Evolutionary conservation across 2,113 vertebrate species (phyloP), one percentile per base, ranked within the genome.

Genomic region (Podarcis muralis): DNA sequence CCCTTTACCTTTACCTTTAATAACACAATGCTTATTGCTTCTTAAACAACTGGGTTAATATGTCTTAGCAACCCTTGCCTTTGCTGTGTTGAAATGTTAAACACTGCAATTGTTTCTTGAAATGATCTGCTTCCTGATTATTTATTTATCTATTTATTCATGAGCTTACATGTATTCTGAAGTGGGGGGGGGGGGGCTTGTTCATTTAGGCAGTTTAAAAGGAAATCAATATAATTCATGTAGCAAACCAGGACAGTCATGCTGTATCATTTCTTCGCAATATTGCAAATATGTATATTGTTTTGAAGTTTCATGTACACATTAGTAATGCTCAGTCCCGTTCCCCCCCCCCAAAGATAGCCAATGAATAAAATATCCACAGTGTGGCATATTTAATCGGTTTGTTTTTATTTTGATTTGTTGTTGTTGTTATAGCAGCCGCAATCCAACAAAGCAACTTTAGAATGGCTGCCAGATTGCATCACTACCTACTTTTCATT

Each of bases 221-320:
- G 93, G 92, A 93, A 95, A 94, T 91, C 92, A 91, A 79, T 91
- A 85, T 94, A 92, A 93, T 80, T 85, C 87, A 90, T 89, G 86
- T 88, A 94, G 88, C 85, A 93, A 92, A 93, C 92, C 84, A 92
- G 90, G 95, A 95, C 86, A 93, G 85, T 74, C 93, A 69, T 86
- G 91, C 40, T 92, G 87, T 92, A 95, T 88, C 87, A 91, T 84
- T 92, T 92, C 91, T 66, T 94, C 91, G 81, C 87, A 91, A 94
- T 91, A 76, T 79, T 1, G 59, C 30, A 37, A 69, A 27, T 25
- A 69, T 27, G 27, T 30, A 48, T 4, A 53, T 20, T 40, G 72
- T 57, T n/a, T 25, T 48, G 48, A 53, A 53, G 48, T 7, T 5
- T 11, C 35, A 22, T 16, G 92, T 86, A 78, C 85, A 92, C 90